phyloP scores from a whole-genome alignment of 2,888 invertebrate genomes.

The Ganaspis brasiliensis region DNA sequence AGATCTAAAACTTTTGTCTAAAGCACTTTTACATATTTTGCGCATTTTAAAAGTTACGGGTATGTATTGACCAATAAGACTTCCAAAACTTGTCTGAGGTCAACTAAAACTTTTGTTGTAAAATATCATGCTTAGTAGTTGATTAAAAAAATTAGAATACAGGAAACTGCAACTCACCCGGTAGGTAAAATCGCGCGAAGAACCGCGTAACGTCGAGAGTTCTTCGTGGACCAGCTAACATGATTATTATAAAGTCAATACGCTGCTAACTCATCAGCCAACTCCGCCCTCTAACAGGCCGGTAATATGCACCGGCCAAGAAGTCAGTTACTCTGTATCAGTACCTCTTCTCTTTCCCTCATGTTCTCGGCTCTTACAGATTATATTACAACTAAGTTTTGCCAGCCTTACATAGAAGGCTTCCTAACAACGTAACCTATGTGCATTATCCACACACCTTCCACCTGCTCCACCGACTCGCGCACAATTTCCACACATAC shows the following conservation, averaged over 20 bases:
- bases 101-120: no score
- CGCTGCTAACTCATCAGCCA: conserved; percentile 80
- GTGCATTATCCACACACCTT: background rate
- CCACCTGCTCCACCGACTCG: background rate
- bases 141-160: no score
- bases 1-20: no score
- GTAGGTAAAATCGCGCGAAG: conserved; percentile 64
- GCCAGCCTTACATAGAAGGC: conserved; percentile 1
- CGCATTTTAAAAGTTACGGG: no score
- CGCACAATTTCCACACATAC: background rate
- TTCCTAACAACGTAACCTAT: background rate
- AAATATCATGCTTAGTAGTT: no score
- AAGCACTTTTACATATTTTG: no score
- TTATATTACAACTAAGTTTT: conserved; percentile 38
- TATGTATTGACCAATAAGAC: no score
- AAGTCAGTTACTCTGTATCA: conserved; percentile 78
- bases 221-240: conserved; percentile 74
- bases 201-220: conserved; percentile 62
- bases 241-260: conserved; percentile 81
- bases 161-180: conserved; percentile 54
- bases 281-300: conserved; percentile 80
- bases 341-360: conserved; percentile 59
- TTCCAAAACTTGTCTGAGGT: no score
- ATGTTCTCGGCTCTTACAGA: conserved; percentile 36
- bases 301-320: conserved; percentile 79